Percentiles rank a stretch among this genome's conserved stretches.
Conservation (phyloP, 2,797 vertebrate genomes). For the Sparus aurata region DNA sequence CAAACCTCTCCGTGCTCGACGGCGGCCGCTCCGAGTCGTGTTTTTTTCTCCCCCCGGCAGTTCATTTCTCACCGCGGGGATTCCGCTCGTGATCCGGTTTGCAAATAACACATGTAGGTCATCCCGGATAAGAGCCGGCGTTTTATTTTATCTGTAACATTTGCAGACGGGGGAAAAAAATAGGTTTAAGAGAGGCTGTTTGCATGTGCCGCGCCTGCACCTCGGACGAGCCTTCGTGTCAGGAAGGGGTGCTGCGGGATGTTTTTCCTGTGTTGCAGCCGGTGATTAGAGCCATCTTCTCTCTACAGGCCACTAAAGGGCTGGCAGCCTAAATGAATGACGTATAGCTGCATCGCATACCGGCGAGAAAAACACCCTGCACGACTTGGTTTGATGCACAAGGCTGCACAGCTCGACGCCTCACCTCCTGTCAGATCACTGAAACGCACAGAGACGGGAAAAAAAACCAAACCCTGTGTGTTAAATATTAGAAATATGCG, state of each 20-base stretch:
- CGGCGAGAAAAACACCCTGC: constrained; percentile 45
- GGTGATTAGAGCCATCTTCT: constrained; percentile 80
- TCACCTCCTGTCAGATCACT: background rate
- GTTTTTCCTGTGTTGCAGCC: constrained; percentile 78
- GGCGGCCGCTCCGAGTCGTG: background rate
- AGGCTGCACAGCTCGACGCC: constrained; percentile 27
- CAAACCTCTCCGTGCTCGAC: constrained; percentile 22
- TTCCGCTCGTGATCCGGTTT: constrained; percentile 53
- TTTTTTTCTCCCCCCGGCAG: background rate
- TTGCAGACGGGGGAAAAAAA: background rate
- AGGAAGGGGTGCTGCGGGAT: constrained; percentile 76
- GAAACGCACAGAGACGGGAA: background rate
- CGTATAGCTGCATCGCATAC: constrained; percentile 75
- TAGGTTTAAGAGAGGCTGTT: constrained; percentile 11
- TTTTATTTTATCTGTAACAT: constrained; percentile 1
- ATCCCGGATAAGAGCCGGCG: constrained; percentile 15
- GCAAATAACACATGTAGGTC: constrained; percentile 70
- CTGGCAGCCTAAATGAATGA: constrained; percentile 77
- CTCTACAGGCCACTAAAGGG: constrained; percentile 65
- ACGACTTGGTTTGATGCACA: constrained; percentile 42
- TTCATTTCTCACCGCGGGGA: constrained; percentile 51
- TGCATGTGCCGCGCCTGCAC: constrained; percentile 57
- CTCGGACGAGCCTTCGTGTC: constrained; percentile 58
- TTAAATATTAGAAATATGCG: background rate
- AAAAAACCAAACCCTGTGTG: background rate